Conservation (phyloP, 2,113 vertebrate species). For the Micronisus gabar region DNA sequence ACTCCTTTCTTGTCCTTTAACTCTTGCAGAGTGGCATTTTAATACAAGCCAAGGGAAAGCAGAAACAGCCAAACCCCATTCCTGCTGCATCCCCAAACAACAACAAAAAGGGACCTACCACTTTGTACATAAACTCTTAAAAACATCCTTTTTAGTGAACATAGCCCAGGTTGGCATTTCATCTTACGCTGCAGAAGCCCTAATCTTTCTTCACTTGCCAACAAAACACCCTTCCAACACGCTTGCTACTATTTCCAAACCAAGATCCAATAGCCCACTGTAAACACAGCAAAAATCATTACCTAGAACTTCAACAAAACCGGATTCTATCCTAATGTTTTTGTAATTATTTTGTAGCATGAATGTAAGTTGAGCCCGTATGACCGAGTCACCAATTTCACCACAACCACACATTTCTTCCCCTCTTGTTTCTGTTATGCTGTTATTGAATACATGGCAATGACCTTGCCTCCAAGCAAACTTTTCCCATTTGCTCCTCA, state of each 20-base stretch:
- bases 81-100: not conserved
- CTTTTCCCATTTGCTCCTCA: not conserved
- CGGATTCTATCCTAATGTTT: not conserved
- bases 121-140: not conserved
- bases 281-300: not conserved
- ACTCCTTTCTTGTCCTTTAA: not conserved
- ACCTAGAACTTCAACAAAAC: not conserved
- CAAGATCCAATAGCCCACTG: not conserved
- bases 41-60: not conserved
- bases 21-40: not conserved
- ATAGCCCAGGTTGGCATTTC: not conserved
- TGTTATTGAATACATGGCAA: not conserved
- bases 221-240: not conserved
- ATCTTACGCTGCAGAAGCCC: not conserved
- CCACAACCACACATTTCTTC: not conserved
- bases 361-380: not conserved
- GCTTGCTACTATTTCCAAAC: not conserved
- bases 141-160: not conserved
- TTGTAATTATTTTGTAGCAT: not conserved
- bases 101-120: not conserved
- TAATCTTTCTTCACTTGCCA: not conserved
- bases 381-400: not conserved
- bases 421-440: not conserved
- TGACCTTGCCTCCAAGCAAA: not conserved
- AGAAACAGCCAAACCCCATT: not conserved